Evolutionary conservation across 2,797 vertebrate species (phyloP).

Genomic region (Coilia nasus): DNA sequence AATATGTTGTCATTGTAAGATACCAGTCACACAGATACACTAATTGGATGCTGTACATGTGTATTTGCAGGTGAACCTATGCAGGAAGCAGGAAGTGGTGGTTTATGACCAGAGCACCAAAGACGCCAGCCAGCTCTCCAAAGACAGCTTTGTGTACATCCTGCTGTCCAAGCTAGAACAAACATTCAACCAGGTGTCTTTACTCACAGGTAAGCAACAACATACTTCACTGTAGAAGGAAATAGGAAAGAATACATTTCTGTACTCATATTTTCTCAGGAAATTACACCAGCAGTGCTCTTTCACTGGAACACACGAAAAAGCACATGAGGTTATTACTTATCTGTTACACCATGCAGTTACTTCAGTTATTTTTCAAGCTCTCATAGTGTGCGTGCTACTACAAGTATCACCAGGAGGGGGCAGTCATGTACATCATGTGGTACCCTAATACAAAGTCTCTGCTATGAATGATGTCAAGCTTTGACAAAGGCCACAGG

Average conservation of each 20-base stretch:
- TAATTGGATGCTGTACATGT: neutral
- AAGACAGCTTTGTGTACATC: slow-evolving; percentile 79
- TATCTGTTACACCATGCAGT: too few species aligned
- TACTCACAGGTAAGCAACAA: slow-evolving; percentile 75
- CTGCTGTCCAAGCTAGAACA: slow-evolving; percentile 79
- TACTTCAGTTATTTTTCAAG: too few species aligned
- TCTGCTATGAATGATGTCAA: slow-evolving; percentile 23
- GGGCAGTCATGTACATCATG: neutral
- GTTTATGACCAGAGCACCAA: slow-evolving; percentile 81
- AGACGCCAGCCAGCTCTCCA: slow-evolving; percentile 73
- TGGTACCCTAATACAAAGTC: neutral
- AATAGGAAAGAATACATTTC: neutral
- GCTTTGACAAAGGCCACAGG: slow-evolving; percentile 21
- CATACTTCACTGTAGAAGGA: neutral
- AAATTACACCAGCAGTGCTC: neutral
- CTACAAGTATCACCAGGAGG: neutral
- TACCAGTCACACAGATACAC: neutral
- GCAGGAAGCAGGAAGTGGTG: slow-evolving; percentile 77
- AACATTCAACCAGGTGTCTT: slow-evolving; percentile 76
- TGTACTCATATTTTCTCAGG: neutral
- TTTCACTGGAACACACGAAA: neutral
- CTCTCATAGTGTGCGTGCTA: neutral
- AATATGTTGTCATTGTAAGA: neutral
- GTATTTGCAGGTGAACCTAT: slow-evolving; percentile 67
- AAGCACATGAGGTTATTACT: too few species aligned